Base-by-base conservation (phyloP, 2,113 vertebrate genomes). In the Redunca redunca region DNA sequence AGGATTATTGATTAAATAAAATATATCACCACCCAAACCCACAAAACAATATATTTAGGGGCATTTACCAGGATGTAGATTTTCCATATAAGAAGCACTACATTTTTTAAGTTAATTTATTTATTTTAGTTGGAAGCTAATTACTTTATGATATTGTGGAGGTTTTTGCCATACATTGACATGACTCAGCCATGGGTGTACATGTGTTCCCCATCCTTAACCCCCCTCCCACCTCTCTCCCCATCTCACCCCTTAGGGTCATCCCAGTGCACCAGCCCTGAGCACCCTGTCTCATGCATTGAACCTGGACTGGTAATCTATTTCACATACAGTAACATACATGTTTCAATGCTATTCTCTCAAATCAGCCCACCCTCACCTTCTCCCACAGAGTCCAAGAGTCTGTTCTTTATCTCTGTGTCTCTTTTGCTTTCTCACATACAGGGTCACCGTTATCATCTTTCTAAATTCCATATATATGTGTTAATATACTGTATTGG, bases 1-100 rank as follows among this genome's bases (percentile, higher is more conserved):
- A 88, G 21, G 30, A 48, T 91, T 97, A 97, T 50, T 86, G 84
- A 95, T 83, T 96, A 80, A 90, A 92, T 88, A 92, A 95, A 95
- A 91, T 88, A 78, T 13, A 26, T 80, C 74, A 19, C 55, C 48
- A 17, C 40, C 71, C 85, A 64, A 94, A 52, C 9, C 15, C 26
- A 95, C 33, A 62, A 33, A 95, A 26, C 57, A 40, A 19, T 60
- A 2, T 50, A 43, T 62, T 36, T 62, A 78, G 40, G 30, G 17
- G 14, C 33, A 80, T 48, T 71, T 21, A 89, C 91, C 62, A 97
- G 55, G 6, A 14, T 46, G 28, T 16, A 83, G 40, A 46, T 90
- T 74, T 92, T 86, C 88, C 57, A 21, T 19, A 58, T 13, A 58
- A 19, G 55, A 48, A 50, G 33, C 2, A 48, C 43, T 57, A 80